Conservation (phyloP, 2,888 invertebrate genomes). For the Phyllotreta cruciferae region DNA sequence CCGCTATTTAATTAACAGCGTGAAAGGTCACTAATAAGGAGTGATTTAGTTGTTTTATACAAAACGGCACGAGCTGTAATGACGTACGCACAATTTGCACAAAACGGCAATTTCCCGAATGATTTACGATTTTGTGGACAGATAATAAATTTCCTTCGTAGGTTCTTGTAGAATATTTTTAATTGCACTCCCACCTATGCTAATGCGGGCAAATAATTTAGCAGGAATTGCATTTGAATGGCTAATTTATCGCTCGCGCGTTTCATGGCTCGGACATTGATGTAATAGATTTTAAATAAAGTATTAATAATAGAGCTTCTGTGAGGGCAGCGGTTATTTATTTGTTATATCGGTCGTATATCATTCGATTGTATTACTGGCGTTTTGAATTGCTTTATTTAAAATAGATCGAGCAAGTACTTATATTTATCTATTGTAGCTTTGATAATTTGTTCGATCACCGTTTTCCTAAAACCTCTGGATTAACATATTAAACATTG, state of each 20-base stretch:
- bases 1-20: too few species aligned
- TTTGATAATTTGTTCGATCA: conserved; percentile 1
- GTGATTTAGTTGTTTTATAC: too few species aligned
- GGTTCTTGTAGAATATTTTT: conserved; percentile 6
- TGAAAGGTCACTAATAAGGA: too few species aligned
- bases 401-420: background rate
- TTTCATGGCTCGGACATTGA: background rate
- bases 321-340: too few species aligned
- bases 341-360: conserved; percentile 10
- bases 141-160: conserved; percentile 4
- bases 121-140: conserved; percentile 10
- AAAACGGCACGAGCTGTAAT: too few species aligned
- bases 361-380: conserved; percentile 19
- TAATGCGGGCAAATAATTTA: background rate
- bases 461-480: conserved; percentile 5
- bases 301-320: too few species aligned
- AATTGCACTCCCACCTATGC: conserved; percentile 9
- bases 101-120: background rate
- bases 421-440: background rate
- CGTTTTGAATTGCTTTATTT: conserved; percentile 1
- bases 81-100: too few species aligned
- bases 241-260: background rate
- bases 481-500: conserved; percentile 14
- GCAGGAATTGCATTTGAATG: conserved; percentile 5
- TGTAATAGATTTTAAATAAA: too few species aligned